phyloP scores from a whole-genome alignment of 2,113 vertebrate genomes.

The Gallinago jamesoni region DNA sequence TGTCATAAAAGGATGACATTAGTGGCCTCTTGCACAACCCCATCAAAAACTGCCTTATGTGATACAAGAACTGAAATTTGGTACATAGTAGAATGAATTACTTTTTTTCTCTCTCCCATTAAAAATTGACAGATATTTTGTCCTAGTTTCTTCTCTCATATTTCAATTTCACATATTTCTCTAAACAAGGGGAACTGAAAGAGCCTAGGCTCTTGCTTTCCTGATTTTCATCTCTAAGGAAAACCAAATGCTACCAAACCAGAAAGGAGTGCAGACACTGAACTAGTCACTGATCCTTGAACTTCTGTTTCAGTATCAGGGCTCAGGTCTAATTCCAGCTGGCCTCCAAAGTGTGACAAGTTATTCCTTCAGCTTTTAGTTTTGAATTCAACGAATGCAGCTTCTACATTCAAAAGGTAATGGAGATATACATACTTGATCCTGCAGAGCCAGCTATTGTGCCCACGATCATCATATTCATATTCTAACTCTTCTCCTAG shows the following conservation, averaged over 20 bases:
- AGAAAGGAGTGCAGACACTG: background rate
- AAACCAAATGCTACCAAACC: background rate
- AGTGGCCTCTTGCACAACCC: background rate
- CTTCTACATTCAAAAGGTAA: background rate
- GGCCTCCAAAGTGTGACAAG: background rate
- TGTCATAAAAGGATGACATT: background rate
- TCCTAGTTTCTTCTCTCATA: background rate
- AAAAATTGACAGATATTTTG: background rate
- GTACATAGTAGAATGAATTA: background rate
- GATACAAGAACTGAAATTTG: background rate
- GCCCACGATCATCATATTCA: conserved; percentile 93
- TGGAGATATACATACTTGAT: conserved; percentile 82
- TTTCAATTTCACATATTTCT: background rate
- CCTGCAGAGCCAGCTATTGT: conserved; percentile 93
- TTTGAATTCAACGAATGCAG: background rate
- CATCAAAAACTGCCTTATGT: background rate
- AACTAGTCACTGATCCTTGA: background rate
- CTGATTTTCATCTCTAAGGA: background rate
- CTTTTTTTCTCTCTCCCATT: background rate
- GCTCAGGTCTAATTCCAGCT: background rate
- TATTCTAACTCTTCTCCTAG: conserved; percentile 96
- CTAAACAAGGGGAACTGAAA: background rate
- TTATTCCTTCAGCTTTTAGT: background rate
- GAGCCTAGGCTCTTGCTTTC: background rate
- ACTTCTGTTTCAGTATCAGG: background rate